These are phyloP conservation scores for Drosophila bocqueti DNA, from an alignment of 1,140 invertebrate species.

Conservation along the genomic window DNA sequence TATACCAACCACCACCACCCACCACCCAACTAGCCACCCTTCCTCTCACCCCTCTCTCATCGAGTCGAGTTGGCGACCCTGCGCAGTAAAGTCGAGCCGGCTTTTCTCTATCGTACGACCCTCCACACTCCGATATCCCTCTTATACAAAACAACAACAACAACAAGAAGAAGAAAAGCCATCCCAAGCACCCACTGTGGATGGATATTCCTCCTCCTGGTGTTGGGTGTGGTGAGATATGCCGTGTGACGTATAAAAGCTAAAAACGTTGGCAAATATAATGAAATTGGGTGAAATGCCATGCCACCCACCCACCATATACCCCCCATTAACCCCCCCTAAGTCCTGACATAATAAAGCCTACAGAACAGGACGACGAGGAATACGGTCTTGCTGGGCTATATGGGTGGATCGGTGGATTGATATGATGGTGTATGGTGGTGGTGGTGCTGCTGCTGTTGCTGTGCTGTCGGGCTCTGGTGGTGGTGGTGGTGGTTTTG, in stretches of 20 bases:
- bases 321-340: slow-evolving; percentile 5
- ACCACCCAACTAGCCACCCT: slow-evolving; percentile 30
- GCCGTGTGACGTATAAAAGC: slow-evolving; percentile 84
- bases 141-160: slow-evolving; percentile 12
- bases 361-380: slow-evolving; percentile 65
- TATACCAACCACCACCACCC: slow-evolving; percentile 25
- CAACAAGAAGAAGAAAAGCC: neutral
- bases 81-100: slow-evolving; percentile 58
- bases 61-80: slow-evolving; percentile 52
- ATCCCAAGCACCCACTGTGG: slow-evolving; percentile 32
- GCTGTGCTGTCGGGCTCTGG: slow-evolving; percentile 14
- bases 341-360: slow-evolving; percentile 76
- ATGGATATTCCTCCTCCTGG: slow-evolving; percentile 19
- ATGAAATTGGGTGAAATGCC: slow-evolving; percentile 82
- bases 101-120: slow-evolving; percentile 52
- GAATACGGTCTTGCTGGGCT: slow-evolving; percentile 28
- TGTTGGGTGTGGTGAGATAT: slow-evolving; percentile 80
- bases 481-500: slow-evolving; percentile 65
- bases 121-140: slow-evolving; percentile 25
- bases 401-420: slow-evolving; percentile 33
- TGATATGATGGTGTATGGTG: slow-evolving; percentile 17
- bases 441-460: slow-evolving; percentile 18
- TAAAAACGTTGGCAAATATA: slow-evolving; percentile 84
- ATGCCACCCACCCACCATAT: slow-evolving; percentile 31
- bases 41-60: slow-evolving; percentile 4